Conservation (phyloP, 92 coral and sea anemone species). For the Umimayanthus chanpuru region DNA sequence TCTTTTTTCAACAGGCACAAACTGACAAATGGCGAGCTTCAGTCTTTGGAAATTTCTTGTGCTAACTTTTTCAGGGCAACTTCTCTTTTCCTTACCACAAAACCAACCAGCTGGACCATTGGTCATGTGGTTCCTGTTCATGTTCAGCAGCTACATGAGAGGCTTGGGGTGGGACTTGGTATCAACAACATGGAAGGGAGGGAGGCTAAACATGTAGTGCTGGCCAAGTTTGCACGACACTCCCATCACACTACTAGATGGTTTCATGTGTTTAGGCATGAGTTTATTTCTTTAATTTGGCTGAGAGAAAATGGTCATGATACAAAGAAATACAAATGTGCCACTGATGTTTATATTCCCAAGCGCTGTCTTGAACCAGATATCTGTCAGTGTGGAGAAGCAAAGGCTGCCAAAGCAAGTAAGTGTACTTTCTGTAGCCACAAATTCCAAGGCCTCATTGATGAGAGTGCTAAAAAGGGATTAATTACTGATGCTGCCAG, state of each 20-base stretch:
- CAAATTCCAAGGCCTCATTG: too few relatives aligned
- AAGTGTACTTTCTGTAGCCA: too few relatives aligned
- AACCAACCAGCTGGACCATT: conserved; percentile 41
- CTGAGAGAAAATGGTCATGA: background rate
- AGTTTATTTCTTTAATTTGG: background rate
- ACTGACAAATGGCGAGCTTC: conserved; percentile 18
- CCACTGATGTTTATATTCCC: background rate
- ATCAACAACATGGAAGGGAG: conserved; percentile 47
- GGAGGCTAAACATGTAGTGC: conserved; percentile 44
- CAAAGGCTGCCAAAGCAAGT: too few relatives aligned
- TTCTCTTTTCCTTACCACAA: conserved; percentile 5
- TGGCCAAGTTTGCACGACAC: conserved; percentile 44
- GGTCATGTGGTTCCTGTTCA: conserved; percentile 45
- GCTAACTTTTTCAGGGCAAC: conserved; percentile 25
- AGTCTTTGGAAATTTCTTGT: conserved; percentile 12
- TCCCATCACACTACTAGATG: conserved; percentile 15
- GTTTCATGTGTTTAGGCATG: background rate
- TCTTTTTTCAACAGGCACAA: conserved; percentile 60
- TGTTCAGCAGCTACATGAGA: conserved; percentile 29
- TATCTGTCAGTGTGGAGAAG: conserved; percentile 16
- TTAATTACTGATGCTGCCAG: too few relatives aligned
- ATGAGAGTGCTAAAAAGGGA: too few relatives aligned
- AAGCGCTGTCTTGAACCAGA: background rate
- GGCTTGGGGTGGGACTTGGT: conserved; percentile 42
- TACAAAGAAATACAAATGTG: background rate